Evolutionary conservation across 2,888 invertebrate species (phyloP).

Genomic region (Philereme vetulata): DNA sequence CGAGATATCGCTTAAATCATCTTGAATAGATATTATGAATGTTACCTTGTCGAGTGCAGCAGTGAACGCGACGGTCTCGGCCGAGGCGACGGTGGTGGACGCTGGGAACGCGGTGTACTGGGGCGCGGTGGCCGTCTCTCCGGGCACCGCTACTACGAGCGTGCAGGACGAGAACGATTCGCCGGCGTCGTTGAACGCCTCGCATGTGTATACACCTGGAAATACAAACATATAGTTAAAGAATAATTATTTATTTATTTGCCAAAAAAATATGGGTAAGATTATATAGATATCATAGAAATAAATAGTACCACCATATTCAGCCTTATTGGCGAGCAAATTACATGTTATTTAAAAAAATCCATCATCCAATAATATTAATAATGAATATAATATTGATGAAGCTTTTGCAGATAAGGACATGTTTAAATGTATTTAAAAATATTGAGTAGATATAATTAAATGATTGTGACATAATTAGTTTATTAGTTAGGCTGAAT

Average conservation of each 20-base stretch:
- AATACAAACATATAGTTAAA: slow-evolving; percentile 1
- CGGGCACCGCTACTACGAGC: slow-evolving; percentile 93
- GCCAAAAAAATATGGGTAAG: background rate
- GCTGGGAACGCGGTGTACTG: slow-evolving; percentile 95
- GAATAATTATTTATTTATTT: background rate
- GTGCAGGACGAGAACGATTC: slow-evolving; percentile 97
- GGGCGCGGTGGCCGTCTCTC: slow-evolving; percentile 92
- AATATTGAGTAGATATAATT: too few species aligned
- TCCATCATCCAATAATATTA: too few species aligned
- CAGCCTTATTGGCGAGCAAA: too few species aligned
- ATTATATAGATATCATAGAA: too few species aligned
- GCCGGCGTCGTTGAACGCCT: slow-evolving; percentile 97
- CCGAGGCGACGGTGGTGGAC: slow-evolving; percentile 92
- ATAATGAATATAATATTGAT: too few species aligned
- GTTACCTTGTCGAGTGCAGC: slow-evolving; percentile 89
- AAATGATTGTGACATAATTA: too few species aligned
- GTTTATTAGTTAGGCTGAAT: too few species aligned
- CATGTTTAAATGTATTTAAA: too few species aligned
- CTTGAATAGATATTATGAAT: background rate
- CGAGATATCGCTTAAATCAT: too few species aligned
- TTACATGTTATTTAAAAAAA: too few species aligned
- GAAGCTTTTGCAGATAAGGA: too few species aligned
- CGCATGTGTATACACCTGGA: slow-evolving; percentile 96
- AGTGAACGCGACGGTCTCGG: slow-evolving; percentile 91
- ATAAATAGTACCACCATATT: too few species aligned